Base-by-base conservation (phyloP, 2,113 vertebrate genomes). In the Okapia johnstoni region DNA sequence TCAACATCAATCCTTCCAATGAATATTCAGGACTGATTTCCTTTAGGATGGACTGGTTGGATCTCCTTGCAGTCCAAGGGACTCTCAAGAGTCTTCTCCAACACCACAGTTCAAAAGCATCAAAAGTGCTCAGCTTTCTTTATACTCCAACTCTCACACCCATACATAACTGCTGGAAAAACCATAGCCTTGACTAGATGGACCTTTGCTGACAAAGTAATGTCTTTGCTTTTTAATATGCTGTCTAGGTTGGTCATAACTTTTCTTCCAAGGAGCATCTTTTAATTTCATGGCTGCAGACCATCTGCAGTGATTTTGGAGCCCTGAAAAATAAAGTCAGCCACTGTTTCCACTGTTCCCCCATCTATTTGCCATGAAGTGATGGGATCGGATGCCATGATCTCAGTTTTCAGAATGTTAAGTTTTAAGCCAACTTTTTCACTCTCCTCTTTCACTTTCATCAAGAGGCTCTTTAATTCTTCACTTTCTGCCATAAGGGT, bases 261-360 rank as follows among this genome's bases (percentile, higher is more conserved):
- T 66, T 66, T 66, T 19, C 33, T 66, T 66, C 33, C 5, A 66
- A 66, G 63, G 9, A 66, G 63, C 0, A 0, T 36, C 63, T 70
- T 70, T 70, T 36, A 21, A 70, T 70, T 70, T 70, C 63, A 21
- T 70, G 63, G n/a, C n/a, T 70, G 2, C 63, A 70, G 4, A 70
- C 17, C 17, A 70, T 36, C 63, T 70, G n/a, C 17, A n/a, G 63
- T 70, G n/a, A 70, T 36, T 70, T 70, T 70, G n/a, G 63, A 11
- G 4, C 33, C n/a, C 33, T 0, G 0, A 1, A 70, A 36, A 36
- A 36, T 10, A 11, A 36, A 70, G n/a, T 70, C 63, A 21, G 63
- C 0, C 30, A 33, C 30, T 33, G 60, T 60, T 60, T 60, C 60
- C 60, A 33, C 30, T 2, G 3, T 66, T 36, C 36, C 63, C 63